Conservation (phyloP, 2,888 invertebrate species). For the Phengaris arion region DNA sequence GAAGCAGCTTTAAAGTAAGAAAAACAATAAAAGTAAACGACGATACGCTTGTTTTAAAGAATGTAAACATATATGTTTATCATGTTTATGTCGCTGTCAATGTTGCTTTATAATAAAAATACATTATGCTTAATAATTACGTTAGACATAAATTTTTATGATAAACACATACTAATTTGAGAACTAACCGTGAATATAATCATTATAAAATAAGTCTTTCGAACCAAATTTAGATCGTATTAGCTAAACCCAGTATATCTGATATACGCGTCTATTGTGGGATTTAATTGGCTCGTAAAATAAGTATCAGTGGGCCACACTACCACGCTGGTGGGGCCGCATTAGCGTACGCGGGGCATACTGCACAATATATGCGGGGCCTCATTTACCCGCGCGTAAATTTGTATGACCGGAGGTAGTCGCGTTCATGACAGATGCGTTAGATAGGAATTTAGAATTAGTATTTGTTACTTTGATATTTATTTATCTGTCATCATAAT, state of each 20-base stretch:
- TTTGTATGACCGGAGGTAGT: neutral
- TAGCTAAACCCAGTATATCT: neutral
- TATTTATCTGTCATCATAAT: no score
- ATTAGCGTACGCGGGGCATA: conserved; percentile 1
- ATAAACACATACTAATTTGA: no score
- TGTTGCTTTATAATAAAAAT: no score
- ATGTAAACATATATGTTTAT: no score
- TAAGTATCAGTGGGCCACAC: neutral
- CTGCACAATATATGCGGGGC: conserved; percentile 1
- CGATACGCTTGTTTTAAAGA: no score
- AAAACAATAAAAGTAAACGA: neutral
- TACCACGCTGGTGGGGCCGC: neutral
- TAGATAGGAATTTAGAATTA: neutral
- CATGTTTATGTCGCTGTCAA: no score
- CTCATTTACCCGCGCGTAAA: conserved; percentile 8
- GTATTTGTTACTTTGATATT: no score
- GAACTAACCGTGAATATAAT: no score
- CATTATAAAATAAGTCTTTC: neutral
- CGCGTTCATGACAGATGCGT: neutral
- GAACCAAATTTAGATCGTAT: neutral
- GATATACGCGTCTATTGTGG: conserved; percentile 12
- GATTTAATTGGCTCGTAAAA: conserved; percentile 20
- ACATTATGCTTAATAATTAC: no score
- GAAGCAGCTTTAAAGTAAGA: neutral
- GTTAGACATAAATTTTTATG: no score